Conservation (phyloP, 2,888 invertebrate genomes). For the Thalpophila matura region DNA sequence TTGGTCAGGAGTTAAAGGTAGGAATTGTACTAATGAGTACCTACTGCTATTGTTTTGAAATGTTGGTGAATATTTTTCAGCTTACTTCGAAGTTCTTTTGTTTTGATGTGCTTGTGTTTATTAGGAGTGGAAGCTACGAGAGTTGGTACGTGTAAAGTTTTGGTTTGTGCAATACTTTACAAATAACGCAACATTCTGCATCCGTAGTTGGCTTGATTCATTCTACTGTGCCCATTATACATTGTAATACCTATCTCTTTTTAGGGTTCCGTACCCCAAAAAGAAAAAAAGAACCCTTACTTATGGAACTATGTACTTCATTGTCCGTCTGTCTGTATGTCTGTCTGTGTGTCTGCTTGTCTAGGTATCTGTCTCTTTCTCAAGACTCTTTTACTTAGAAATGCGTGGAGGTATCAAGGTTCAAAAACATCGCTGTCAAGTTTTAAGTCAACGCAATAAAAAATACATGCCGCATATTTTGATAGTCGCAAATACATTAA, state of each 20-base stretch:
- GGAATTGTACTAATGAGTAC: constrained; percentile 23
- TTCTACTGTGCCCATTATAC: background rate
- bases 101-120: background rate
- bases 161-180: background rate
- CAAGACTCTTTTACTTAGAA: no score
- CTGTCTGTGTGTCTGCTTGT: no score
- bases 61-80: background rate
- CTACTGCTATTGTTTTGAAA: constrained; percentile 18
- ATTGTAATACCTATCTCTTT: background rate
- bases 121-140: background rate
- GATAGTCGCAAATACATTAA: no score
- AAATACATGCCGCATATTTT: no score
- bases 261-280: no score
- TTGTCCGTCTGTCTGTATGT: no score
- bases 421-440: no score
- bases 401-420: no score
- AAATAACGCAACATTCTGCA: background rate
- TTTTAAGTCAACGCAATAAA: no score
- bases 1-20: constrained; percentile 58
- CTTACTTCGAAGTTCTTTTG: background rate
- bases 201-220: background rate
- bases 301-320: no score
- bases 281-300: no score
- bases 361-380: no score
- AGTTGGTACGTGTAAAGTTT: background rate